Evolutionary conservation across 2,113 vertebrate genomes (phyloP).

Genomic region (Eira barbara): DNA sequence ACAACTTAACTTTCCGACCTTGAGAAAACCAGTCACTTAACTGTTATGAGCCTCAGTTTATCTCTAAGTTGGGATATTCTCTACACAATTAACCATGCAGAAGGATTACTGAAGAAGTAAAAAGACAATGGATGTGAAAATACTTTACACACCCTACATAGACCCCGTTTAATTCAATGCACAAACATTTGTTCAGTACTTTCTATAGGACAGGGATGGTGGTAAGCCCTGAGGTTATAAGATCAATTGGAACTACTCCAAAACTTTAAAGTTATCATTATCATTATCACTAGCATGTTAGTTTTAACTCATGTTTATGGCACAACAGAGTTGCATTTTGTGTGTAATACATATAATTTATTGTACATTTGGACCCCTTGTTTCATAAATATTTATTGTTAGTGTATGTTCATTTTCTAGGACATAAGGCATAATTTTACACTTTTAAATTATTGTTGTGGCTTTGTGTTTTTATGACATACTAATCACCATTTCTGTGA

Average conservation of each 20-base stretch:
- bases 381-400: constrained; percentile 64
- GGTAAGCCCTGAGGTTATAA: not conserved
- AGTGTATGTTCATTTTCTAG: constrained; percentile 19
- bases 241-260: not conserved
- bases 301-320: constrained; percentile 22
- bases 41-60: not conserved
- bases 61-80: not conserved
- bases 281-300: not conserved
- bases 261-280: constrained; percentile 13
- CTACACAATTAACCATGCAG: not conserved
- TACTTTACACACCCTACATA: not conserved
- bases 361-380: not conserved
- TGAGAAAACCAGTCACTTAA: not conserved
- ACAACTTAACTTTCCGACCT: not conserved
- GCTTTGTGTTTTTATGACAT: constrained; percentile 21
- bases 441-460: constrained; percentile 44
- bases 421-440: constrained; percentile 43
- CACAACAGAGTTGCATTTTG: not conserved
- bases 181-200: not conserved
- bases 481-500: constrained; percentile 33
- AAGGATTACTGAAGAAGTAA: not conserved
- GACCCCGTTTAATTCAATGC: not conserved
- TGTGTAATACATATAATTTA: constrained; percentile 41
- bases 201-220: not conserved
- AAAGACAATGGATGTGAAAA: not conserved